Base-by-base conservation (phyloP, 2,888 invertebrate species). In the Leuctra nigra region DNA sequence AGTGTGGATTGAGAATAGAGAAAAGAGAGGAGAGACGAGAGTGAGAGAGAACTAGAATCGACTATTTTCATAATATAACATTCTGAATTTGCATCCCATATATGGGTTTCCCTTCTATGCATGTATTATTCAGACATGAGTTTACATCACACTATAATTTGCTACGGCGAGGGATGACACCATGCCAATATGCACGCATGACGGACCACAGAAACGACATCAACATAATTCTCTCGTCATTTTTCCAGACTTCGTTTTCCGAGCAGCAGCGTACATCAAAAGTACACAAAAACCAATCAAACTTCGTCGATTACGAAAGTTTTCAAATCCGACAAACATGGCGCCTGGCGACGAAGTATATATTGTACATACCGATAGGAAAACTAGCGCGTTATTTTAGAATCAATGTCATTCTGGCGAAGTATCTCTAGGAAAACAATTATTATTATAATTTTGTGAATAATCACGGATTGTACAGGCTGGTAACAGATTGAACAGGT, bases 1-100 rank as follows among this genome's bases (percentile, higher is more conserved):
- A 39, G 56, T 52, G 53, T 33, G 53, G 56, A 53, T 64, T 29
- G 48, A 29, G 48, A 47, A 16, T 16, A 47, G 16, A 36, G 13
- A 11, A 36, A 13, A 4, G 18, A 18, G 41, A 7, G n/a, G 14
- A 14, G 9, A 24, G 46, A 24, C n/a, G 46, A 24, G 46, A 22
- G 24, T 23, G 47, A 47, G 20, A 39, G 39, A 39, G 47, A 25
- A 47, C 23, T 47, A 13, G 50, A 35, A 38, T 22, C 33, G 50
- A 35, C 35, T 35, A 50, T 50, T 50, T n/a, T 35, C 35, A 18
- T 35, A 22, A 3, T 33, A 35, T 18, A 50, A 50, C 50, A 41
- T 41, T 2, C 16, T 13, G 33, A 16, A 50, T 50, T 50, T 50
- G 33, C 50, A 50, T 50, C 33, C 35, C 33, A 33, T 50, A 29